These are phyloP conservation scores for Vanessa atalanta DNA, from an alignment of 1,140 invertebrate species.

Conservation along the genomic window DNA sequence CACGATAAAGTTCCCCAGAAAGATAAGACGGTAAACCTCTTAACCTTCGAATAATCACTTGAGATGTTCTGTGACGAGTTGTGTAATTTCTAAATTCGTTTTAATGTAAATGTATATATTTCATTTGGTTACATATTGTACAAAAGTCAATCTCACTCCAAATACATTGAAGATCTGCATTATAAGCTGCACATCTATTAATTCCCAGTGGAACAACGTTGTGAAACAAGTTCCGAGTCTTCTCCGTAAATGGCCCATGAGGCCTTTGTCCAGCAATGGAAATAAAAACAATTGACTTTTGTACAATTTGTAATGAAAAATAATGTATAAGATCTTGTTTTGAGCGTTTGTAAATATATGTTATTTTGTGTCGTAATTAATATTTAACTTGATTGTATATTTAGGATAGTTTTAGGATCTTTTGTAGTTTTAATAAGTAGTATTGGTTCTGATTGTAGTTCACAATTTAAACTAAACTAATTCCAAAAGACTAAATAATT, in stretches of 20 bases:
- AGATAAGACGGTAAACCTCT: conserved; percentile 22
- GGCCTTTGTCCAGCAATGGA: not conserved
- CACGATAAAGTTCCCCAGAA: conserved; percentile 25
- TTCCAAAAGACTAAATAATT: too few relatives aligned
- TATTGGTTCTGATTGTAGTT: not conserved
- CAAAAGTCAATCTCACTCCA: too few relatives aligned
- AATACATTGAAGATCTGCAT: too few relatives aligned
- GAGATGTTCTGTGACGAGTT: not conserved
- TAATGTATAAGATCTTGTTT: not conserved
- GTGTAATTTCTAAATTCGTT: not conserved
- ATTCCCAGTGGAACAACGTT: too few relatives aligned
- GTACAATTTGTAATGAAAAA: not conserved
- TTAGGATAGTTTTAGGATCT: not conserved
- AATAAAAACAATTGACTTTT: too few relatives aligned
- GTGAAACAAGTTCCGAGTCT: too few relatives aligned
- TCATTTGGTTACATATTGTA: too few relatives aligned
- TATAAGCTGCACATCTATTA: too few relatives aligned
- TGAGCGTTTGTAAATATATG: not conserved
- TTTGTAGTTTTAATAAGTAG: conserved; percentile 1
- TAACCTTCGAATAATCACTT: too few relatives aligned
- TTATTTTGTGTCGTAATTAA: conserved; percentile 8
- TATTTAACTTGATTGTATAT: conserved; percentile 3
- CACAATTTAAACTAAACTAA: too few relatives aligned
- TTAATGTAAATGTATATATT: not conserved
- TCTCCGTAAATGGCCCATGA: too few relatives aligned